These are phyloP conservation scores for Ceyx margarethae DNA, from an alignment of 2,113 vertebrate species.

Conservation along the genomic window DNA sequence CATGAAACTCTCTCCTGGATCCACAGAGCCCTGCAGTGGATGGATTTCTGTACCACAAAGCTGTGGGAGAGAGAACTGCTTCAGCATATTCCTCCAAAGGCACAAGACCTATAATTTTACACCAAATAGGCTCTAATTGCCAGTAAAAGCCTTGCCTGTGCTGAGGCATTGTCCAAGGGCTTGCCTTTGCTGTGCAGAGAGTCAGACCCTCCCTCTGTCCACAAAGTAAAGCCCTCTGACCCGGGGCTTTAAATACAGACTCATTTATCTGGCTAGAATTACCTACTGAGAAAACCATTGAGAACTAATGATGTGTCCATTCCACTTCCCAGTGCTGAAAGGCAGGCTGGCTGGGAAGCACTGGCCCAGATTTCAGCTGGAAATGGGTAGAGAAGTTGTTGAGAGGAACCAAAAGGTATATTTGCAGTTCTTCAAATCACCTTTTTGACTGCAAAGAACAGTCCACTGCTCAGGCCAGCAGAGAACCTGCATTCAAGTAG, in stretches of 20 bases:
- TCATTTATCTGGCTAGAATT: slow-evolving; percentile 47
- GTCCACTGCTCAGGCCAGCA: not conserved
- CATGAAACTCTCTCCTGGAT: slow-evolving; percentile 8
- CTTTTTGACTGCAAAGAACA: not conserved
- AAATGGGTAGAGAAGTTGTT: not conserved
- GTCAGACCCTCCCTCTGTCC: slow-evolving; percentile 19
- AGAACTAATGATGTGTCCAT: slow-evolving; percentile 40
- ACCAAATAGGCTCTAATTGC: slow-evolving; percentile 49
- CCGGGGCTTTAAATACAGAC: slow-evolving; percentile 19
- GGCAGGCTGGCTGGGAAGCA: not conserved
- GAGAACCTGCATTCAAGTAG: not conserved
- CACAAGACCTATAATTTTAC: slow-evolving; percentile 45
- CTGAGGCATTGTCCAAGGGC: not conserved
- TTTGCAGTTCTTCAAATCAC: not conserved
- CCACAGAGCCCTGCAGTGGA: not conserved
- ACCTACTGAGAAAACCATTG: slow-evolving; percentile 44
- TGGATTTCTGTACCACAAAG: slow-evolving; percentile 31
- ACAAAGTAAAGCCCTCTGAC: slow-evolving; percentile 44
- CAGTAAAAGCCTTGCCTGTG: slow-evolving; percentile 11
- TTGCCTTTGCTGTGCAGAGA: not conserved
- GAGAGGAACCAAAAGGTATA: not conserved
- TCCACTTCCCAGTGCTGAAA: slow-evolving; percentile 19
- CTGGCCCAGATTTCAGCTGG: not conserved
- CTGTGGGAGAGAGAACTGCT: slow-evolving; percentile 36
- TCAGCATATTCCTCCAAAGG: not conserved